phyloP scores from a whole-genome alignment of 2,113 vertebrate species.

The Sylvietta virens region DNA sequence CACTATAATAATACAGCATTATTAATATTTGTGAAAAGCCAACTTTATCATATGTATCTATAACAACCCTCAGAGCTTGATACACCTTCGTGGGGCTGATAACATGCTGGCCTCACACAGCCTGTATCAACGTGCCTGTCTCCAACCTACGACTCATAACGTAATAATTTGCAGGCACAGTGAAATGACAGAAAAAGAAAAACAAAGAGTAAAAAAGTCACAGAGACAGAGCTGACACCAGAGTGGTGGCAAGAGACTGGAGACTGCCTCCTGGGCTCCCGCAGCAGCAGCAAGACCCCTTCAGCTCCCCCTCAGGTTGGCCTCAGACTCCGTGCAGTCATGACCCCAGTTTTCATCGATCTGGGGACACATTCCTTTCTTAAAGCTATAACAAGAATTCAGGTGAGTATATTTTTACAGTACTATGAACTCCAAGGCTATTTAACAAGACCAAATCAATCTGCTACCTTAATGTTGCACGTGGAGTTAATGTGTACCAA shows the following conservation, averaged over 20 bases:
- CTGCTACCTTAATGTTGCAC: background rate
- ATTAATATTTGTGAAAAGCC: too few species aligned
- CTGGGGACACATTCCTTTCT: background rate
- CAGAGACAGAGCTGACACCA: background rate
- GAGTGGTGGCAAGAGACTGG: background rate
- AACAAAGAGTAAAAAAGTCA: accelerated
- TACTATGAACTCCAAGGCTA: background rate
- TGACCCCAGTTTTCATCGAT: background rate
- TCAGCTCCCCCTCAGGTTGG: background rate
- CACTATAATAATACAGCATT: too few species aligned
- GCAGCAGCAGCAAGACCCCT: background rate
- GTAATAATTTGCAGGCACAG: background rate
- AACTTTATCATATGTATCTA: too few species aligned
- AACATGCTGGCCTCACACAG: too few species aligned
- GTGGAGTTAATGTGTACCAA: background rate
- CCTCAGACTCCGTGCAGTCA: background rate
- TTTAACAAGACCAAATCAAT: background rate
- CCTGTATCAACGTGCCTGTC: too few species aligned
- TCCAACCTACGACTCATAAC: too few species aligned
- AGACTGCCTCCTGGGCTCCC: accelerated
- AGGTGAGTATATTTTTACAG: background rate
- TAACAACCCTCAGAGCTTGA: too few species aligned
- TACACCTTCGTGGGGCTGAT: too few species aligned
- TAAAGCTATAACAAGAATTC: background rate
- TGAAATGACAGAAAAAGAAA: background rate